Evolutionary conservation across 1,140 invertebrate genomes (phyloP).

Genomic region (Caligus rogercresseyi): DNA sequence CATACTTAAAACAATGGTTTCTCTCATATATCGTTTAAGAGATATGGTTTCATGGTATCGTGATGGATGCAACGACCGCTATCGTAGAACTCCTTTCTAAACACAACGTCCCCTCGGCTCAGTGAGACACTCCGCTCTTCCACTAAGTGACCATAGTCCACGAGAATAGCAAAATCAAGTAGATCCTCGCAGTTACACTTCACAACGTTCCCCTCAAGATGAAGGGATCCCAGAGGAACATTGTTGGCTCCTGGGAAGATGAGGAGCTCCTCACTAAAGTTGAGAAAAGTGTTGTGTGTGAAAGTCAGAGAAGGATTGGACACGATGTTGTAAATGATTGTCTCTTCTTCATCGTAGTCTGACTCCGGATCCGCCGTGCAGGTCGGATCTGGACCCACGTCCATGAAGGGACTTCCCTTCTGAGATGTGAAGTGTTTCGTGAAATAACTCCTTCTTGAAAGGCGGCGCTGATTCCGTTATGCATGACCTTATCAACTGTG

Average conservation of each 20-base stretch:
- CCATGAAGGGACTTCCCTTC: conserved; percentile 2
- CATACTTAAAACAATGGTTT: too few species aligned
- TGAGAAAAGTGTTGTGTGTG: not conserved
- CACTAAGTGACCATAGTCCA: not conserved
- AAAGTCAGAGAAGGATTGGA: conserved; percentile 1
- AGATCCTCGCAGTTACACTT: conserved; percentile 3
- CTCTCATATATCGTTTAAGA: not conserved
- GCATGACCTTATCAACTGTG: not conserved
- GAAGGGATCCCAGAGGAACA: not conserved
- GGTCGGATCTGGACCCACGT: conserved; percentile 5
- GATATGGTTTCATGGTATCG: not conserved
- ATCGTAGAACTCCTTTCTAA: conserved; percentile 10
- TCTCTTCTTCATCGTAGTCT: not conserved
- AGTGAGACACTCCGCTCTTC: not conserved
- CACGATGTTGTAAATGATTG: conserved; percentile 2
- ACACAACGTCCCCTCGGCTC: not conserved
- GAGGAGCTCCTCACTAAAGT: conserved; percentile 1
- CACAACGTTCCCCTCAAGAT: not conserved
- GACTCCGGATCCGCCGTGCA: conserved; percentile 5
- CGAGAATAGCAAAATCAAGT: not conserved
- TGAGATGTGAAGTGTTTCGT: not conserved
- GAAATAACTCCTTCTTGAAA: not conserved
- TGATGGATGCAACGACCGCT: not conserved
- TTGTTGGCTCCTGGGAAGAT: conserved; percentile 3
- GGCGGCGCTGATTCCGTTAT: conserved; percentile 2